Conservation (phyloP, 2,888 invertebrate genomes). For the Lithophane ornitopus region DNA sequence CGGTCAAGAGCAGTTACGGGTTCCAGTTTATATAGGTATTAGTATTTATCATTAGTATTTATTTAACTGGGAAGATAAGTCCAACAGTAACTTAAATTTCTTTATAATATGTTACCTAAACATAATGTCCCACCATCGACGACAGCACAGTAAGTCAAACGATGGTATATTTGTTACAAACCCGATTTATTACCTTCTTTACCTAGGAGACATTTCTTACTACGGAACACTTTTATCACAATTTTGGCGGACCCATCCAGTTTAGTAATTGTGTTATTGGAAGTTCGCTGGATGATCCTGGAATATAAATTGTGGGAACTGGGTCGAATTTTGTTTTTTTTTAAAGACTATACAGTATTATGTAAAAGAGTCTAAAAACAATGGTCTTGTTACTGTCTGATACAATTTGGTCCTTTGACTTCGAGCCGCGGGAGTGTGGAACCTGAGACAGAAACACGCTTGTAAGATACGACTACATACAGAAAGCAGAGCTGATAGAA, state of each 20-base stretch:
- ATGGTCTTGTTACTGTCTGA: background rate
- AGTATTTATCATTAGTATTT: no score
- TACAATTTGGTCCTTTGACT: slow-evolving; percentile 12
- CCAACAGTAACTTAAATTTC: background rate
- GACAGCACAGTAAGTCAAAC: slow-evolving; percentile 20
- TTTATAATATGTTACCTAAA: background rate
- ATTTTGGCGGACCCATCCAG: slow-evolving; percentile 36
- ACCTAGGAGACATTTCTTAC: slow-evolving; percentile 20
- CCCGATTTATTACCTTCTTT: slow-evolving; percentile 19
- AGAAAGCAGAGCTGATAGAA: no score
- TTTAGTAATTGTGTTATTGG: slow-evolving; percentile 59
- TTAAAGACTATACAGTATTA: background rate
- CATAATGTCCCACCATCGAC: background rate
- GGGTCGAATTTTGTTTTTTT: slow-evolving; percentile 26
- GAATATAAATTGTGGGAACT: slow-evolving; percentile 56
- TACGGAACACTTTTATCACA: slow-evolving; percentile 47
- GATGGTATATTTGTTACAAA: slow-evolving; percentile 27
- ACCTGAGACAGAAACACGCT: no score
- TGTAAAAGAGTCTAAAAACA: background rate
- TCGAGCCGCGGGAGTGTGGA: background rate
- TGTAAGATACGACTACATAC: no score
- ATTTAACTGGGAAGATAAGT: background rate
- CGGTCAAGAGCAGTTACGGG: background rate
- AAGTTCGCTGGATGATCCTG: slow-evolving; percentile 51
- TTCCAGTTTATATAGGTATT: no score